These are phyloP conservation scores for Dicerorhinus sumatrensis DNA, from an alignment of 2,113 vertebrate species.

Conservation along the genomic window DNA sequence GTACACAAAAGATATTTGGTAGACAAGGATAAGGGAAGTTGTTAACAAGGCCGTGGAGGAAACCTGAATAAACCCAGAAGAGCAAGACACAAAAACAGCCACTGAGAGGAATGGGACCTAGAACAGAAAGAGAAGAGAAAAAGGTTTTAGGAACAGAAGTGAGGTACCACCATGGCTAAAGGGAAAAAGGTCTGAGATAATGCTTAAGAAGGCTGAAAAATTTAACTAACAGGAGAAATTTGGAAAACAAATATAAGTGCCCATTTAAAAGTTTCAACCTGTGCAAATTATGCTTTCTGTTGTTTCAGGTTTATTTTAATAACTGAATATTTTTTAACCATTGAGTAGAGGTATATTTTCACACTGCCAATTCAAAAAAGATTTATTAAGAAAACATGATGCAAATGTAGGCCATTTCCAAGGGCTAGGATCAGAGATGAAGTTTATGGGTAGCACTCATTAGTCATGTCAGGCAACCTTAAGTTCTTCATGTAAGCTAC, in stretches of 20 bases:
- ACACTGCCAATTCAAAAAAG: background rate
- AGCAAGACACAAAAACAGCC: background rate
- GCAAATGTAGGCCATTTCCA: background rate
- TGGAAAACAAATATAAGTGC: background rate
- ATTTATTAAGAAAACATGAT: background rate
- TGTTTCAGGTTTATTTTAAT: background rate
- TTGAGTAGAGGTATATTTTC: background rate
- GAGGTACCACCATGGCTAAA: background rate
- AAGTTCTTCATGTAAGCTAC: background rate
- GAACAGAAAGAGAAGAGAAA: background rate
- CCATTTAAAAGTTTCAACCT: background rate
- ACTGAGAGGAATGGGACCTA: background rate
- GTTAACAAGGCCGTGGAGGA: background rate
- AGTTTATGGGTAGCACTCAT: background rate
- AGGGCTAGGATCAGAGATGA: background rate
- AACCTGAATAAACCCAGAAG: background rate
- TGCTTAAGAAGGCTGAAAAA: background rate
- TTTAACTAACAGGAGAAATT: background rate
- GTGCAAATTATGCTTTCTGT: background rate
- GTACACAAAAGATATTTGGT: background rate
- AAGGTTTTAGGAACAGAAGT: background rate
- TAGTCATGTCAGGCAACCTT: background rate
- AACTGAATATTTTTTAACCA: conserved; percentile 8
- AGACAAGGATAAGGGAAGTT: background rate
- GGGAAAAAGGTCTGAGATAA: background rate